phyloP scores from a whole-genome alignment of 2,888 invertebrate genomes.

The Eupithecia tripunctaria region DNA sequence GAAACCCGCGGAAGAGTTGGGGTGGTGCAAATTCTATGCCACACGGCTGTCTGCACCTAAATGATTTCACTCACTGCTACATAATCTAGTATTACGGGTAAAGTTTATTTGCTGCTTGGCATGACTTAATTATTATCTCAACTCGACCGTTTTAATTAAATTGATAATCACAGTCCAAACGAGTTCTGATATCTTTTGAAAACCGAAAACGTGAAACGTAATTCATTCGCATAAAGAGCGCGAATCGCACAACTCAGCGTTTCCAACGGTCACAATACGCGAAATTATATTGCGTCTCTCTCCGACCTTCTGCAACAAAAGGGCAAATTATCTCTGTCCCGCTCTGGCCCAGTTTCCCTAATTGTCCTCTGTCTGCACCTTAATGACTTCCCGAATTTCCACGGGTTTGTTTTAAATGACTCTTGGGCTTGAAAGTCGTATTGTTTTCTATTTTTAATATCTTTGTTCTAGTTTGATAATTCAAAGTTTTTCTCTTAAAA shows the following conservation, averaged over 20 bases:
- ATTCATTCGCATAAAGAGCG: conserved; percentile 11
- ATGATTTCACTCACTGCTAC: background rate
- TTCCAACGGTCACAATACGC: conserved; percentile 20
- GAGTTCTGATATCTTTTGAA: conserved; percentile 7
- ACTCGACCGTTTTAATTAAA: background rate
- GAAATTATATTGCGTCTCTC: conserved; percentile 23
- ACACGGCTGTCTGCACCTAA: too few species aligned
- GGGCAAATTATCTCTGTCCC: conserved; percentile 53
- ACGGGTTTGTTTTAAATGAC: conserved; percentile 67
- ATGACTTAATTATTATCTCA: background rate
- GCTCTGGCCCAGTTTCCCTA: conserved; percentile 67
- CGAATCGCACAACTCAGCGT: conserved; percentile 24
- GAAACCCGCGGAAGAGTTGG: too few species aligned
- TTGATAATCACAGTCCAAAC: background rate
- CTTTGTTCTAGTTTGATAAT: conserved; percentile 23
- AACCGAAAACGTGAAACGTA: conserved; percentile 1
- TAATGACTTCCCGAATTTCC: conserved; percentile 80
- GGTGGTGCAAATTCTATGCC: too few species aligned
- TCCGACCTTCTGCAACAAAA: conserved; percentile 46
- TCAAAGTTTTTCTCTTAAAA: background rate
- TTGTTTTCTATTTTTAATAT: conserved; percentile 49
- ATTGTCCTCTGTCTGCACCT: conserved; percentile 70
- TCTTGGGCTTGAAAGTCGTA: conserved; percentile 44
- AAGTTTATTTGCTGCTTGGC: background rate
- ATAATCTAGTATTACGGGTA: background rate